Percentiles rank a stretch among this genome's conserved stretches.
These are phyloP conservation scores for Papilio helenus DNA, from an alignment of 1,140 invertebrate genomes.

Conservation along the genomic window DNA sequence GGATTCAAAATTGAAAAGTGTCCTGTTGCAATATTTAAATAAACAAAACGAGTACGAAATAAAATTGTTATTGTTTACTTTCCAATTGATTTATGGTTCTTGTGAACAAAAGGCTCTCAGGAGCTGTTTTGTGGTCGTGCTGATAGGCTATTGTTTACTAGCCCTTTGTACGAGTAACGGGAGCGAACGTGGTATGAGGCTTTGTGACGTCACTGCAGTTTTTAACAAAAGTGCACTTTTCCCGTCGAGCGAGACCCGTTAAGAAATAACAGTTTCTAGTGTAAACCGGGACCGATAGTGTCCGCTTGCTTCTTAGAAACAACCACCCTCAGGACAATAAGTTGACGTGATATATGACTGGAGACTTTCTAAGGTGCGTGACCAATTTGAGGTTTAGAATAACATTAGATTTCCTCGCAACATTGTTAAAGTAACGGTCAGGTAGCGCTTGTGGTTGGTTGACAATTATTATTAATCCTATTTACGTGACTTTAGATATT, in stretches of 20 bases:
- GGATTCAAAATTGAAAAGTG: neutral
- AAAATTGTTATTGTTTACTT: constrained; percentile 26
- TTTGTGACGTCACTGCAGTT: constrained; percentile 74
- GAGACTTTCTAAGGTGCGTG: constrained; percentile 60
- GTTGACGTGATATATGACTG: constrained; percentile 63
- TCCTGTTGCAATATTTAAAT: neutral
- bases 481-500: neutral
- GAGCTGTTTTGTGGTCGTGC: constrained; percentile 74
- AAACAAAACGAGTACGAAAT: constrained; percentile 10
- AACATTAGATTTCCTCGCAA: constrained; percentile 46
- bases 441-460: constrained; percentile 57
- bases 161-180: constrained; percentile 73
- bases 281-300: constrained; percentile 75
- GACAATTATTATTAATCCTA: constrained; percentile 40
- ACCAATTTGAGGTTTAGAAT: constrained; percentile 71
- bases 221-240: constrained; percentile 77
- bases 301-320: constrained; percentile 61
- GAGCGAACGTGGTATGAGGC: constrained; percentile 55
- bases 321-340: constrained; percentile 66
- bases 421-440: constrained; percentile 51
- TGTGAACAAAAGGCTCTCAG: constrained; percentile 60
- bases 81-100: constrained; percentile 61
- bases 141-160: constrained; percentile 62
- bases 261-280: constrained; percentile 75
- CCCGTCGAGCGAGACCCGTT: constrained; percentile 63